These are phyloP conservation scores for Drosophila persimilis DNA, from an alignment of 1,140 invertebrate species.

Conservation along the genomic window DNA sequence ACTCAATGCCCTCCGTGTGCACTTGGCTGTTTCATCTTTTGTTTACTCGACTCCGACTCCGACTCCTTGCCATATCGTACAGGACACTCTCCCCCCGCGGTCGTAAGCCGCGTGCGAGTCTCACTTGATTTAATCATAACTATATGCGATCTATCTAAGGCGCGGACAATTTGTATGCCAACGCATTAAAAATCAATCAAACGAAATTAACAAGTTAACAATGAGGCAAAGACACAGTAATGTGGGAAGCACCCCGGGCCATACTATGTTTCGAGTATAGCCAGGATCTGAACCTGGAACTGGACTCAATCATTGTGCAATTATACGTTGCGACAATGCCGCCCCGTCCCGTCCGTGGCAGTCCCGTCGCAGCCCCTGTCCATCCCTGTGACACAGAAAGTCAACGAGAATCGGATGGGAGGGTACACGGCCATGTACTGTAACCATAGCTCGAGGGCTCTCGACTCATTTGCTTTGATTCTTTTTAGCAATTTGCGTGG, in stretches of 20 bases:
- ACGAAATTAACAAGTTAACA: slow-evolving; percentile 81
- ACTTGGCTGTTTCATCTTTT: slow-evolving; percentile 63
- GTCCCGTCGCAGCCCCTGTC: background rate
- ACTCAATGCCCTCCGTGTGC: slow-evolving; percentile 55
- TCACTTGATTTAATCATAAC: slow-evolving; percentile 77
- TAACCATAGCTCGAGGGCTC: slow-evolving; percentile 46
- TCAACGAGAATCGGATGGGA: slow-evolving; percentile 46
- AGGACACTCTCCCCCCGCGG: background rate
- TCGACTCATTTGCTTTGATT: slow-evolving; percentile 46
- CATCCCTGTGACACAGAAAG: slow-evolving; percentile 48
- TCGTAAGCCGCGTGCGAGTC: slow-evolving; percentile 66
- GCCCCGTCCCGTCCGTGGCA: background rate
- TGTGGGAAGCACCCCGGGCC: slow-evolving; percentile 69
- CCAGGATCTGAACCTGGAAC: slow-evolving; percentile 19
- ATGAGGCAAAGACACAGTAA: slow-evolving; percentile 38
- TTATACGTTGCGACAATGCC: slow-evolving; percentile 52
- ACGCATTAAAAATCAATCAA: slow-evolving; percentile 78
- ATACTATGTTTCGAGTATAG: background rate
- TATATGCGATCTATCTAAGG: slow-evolving; percentile 47
- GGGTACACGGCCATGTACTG: slow-evolving; percentile 13
- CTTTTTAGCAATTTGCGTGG: slow-evolving; percentile 35
- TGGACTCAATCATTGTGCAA: slow-evolving; percentile 66
- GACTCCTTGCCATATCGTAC: background rate
- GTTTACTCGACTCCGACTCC: slow-evolving; percentile 25
- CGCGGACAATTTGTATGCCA: slow-evolving; percentile 48